Evolutionary conservation across 2,113 vertebrate species (phyloP), one percentile per base, ranked within the genome.

Genomic region (Nyctereutes procyonoides): DNA sequence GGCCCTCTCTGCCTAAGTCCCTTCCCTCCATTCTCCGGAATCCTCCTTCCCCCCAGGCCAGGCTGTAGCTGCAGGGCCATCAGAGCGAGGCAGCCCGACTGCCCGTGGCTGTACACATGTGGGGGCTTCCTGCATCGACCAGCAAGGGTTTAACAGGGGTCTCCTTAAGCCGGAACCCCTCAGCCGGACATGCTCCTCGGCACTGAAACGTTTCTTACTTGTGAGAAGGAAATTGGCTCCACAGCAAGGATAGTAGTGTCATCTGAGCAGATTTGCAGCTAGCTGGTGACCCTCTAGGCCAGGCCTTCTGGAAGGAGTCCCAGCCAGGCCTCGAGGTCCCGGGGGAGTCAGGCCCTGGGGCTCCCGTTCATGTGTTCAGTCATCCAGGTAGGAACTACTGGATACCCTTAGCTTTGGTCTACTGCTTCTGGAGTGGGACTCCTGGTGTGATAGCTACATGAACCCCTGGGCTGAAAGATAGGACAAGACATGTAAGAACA

Each of bases 31-130:
- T 22, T 77, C 76, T 15, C 32, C 13, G 11, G 28, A 85, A 55
- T 77, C 87, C 55, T 5, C 67, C 38, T 26, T 13, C 43, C 10
- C 48, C 9, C 15, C 13, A 79, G 73, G 22, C 79, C 60, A 88
- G 62, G 51, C 71, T 8, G 22, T 15, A 58, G 51, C 86, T 2
- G 0, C 30, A 89, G n/a, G 16, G 63, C 58, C 67, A 76, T 20
- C 20, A 81, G 16, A 74, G 74, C 2, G 30, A 24, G n/a, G 58
- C n/a, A 22, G 20, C 77, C 55, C 0, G 0, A 22, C 19, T 58
- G 30, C 65, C 48, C 0, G 0, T 17, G 53, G 30, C 43, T 3
- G 0, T 9, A 3, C 8, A 2, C 20, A 0, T 12, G 2, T 20
- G 8, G 43, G 69, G 26, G 5, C 13, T 58, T 43, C 11, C 12